Percentiles rank a stretch among this genome's conserved stretches.
phyloP scores from a whole-genome alignment of 2,113 vertebrate species.

The Chloropsis hardwickii region DNA sequence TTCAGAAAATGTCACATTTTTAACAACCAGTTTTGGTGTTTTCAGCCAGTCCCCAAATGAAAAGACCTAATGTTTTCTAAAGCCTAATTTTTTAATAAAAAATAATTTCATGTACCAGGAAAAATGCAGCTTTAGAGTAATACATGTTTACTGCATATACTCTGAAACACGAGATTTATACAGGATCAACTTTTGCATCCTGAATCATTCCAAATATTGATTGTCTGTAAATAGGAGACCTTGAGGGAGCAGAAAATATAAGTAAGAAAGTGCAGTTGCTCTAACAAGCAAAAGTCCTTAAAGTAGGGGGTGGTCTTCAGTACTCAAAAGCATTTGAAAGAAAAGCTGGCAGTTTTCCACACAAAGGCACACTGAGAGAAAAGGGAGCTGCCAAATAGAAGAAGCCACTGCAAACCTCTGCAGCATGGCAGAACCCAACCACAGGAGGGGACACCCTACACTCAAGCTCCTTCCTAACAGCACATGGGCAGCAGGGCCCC shows the following conservation, averaged over 20 bases:
- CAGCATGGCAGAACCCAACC: not conserved
- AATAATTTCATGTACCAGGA: not conserved
- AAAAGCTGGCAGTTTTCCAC: constrained; percentile 1
- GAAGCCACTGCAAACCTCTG: not conserved
- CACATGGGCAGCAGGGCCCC: not conserved
- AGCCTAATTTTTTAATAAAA: not conserved
- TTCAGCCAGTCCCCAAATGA: not conserved
- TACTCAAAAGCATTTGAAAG: constrained; percentile 13
- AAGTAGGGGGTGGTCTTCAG: constrained; percentile 26
- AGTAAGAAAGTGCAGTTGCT: constrained; percentile 28
- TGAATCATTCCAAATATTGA: constrained; percentile 49
- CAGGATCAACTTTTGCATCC: constrained; percentile 54
- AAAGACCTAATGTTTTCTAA: not conserved
- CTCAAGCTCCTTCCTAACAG: fast-evolving
- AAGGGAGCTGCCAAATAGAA: not conserved
- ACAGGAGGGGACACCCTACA: not conserved
- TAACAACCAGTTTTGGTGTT: not conserved
- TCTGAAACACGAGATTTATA: constrained; percentile 54
- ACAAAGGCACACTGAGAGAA: not conserved
- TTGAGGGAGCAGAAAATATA: constrained; percentile 42
- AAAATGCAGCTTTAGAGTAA: not conserved
- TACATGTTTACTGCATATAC: not conserved
- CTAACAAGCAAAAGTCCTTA: constrained; percentile 11
- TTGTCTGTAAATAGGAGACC: constrained; percentile 46
- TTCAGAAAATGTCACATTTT: not conserved